Evolutionary conservation across 2,888 invertebrate species (phyloP), one percentile per base, ranked within the genome.

Genomic region (Diachrysia chrysitis): DNA sequence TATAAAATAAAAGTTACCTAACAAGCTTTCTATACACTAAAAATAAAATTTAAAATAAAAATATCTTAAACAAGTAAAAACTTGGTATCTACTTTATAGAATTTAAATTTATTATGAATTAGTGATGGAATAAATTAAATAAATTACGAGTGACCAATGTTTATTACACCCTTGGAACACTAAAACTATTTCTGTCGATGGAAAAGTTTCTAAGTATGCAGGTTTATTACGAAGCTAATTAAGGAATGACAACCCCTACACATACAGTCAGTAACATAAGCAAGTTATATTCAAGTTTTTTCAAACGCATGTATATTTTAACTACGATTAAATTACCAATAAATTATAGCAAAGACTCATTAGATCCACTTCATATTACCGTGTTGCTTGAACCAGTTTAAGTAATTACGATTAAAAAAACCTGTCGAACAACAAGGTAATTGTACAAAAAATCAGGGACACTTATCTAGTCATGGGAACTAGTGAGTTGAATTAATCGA

Each of bases 371-470:
- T 71, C 66, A 54, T 57, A 66, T 70, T 68, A 73, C 67, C 71
- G 59, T 76, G 72, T 69, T 59, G 65, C 76, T 62, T 63, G 78
- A 82, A 85, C 85, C 79, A 79, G 85, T 84, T 79, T 68, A 66
- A 68, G 78, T 83, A 70, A 83, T 82, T 80, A 81, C 53, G 51
- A 65, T 66, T 62, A 78, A 81, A 75, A 81, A 81, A 83, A 66
- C 85, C 78, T 48, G 87, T 81, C 61, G 32, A 70, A 81, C 86
- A 54, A 73, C 84, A 81, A 63, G 46, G 66, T 71, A 71, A 66
- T 77, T 77, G 82, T 71, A 78, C 72, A 84, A 86, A 86, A 86
- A 86, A 73, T 79, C 78, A 72, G 79, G 71, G 76, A 81, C 78
- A 79, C 68, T 82, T 81, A 78, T 79, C 70, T 82, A 76, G 73